Conservation (phyloP, 2,888 invertebrate genomes). For the Himalopsyche tibetana region DNA sequence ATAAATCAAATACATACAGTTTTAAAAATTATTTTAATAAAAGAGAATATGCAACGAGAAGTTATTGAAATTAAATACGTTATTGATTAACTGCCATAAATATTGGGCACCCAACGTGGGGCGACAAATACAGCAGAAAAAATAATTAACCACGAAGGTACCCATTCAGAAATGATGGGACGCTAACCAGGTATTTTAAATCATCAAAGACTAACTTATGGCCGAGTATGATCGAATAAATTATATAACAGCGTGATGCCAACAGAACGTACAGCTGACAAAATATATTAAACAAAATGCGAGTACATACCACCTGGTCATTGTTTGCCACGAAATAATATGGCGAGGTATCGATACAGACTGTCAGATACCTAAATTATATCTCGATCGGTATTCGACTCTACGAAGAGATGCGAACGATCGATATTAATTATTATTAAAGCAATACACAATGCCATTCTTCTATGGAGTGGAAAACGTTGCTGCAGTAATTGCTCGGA, state of each 20-base stretch:
- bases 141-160: background rate
- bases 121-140: background rate
- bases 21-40: too few species aligned
- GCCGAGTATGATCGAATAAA: slow-evolving; percentile 36
- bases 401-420: background rate
- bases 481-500: background rate
- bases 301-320: slow-evolving; percentile 14
- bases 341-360: background rate
- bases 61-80: too few species aligned
- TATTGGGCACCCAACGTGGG: background rate
- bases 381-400: background rate
- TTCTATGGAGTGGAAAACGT: background rate
- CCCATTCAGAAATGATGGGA: background rate
- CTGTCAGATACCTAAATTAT: background rate
- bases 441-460: background rate
- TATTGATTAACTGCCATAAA: too few species aligned
- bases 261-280: slow-evolving; percentile 47
- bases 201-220: slow-evolving; percentile 44
- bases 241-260: slow-evolving; percentile 41
- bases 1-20: too few species aligned
- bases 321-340: slow-evolving; percentile 14
- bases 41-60: too few species aligned
- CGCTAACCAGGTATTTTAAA: slow-evolving; percentile 5
- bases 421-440: slow-evolving; percentile 15
- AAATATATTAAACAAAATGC: slow-evolving; percentile 36